Evolutionary conservation across 1,140 invertebrate species (phyloP), one percentile per base, ranked within the genome.

Genomic region (Chelonus insularis): DNA sequence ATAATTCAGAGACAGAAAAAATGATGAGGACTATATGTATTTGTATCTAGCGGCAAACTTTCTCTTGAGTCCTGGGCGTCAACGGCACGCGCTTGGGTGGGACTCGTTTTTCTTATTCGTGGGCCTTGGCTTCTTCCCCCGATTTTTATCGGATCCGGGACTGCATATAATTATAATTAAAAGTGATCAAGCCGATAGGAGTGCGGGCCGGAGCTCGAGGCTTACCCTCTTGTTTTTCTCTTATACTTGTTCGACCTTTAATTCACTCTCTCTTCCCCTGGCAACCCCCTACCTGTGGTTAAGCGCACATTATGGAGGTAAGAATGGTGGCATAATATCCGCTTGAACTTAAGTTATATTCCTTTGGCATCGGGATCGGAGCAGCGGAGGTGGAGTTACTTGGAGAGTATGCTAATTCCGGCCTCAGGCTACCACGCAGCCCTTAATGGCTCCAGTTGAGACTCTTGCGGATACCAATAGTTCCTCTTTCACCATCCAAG

Each of bases 141-240:
- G 72, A 78, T 79, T 65, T 67, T 79, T 81, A 79, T 79, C 77
- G 67, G 63, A 66, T 68, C 66, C 67, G 61, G 70, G 65, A 72
- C 70, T 73, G 76, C 74, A 78, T 79, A 80, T 79, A 79, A 80
- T 80, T 79, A 80, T 77, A 80, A 80, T 80, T 80, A 80, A 80
- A 80, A 80, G 72, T 74, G 78, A 80, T 80, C 72, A 70, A 68
- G 68, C 63, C 68, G 78, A 80, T 80, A 80, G 64, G 58, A 62
- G 45, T 56, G 32, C n/a, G 25, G 16, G 57, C 51, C 36, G 14
- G 47, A 25, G 62, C 56, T 59, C 57, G 63, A 11, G 59, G 63
- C 58, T 32, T 16, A 59, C 58, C 37, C 51, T 43, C 54, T 29
- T 29, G 3, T 29, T 29, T 7, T 29, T 29, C 25, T 29, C 37